Conservation (phyloP, 2,797 vertebrate species). For the Forpus xanthops region DNA sequence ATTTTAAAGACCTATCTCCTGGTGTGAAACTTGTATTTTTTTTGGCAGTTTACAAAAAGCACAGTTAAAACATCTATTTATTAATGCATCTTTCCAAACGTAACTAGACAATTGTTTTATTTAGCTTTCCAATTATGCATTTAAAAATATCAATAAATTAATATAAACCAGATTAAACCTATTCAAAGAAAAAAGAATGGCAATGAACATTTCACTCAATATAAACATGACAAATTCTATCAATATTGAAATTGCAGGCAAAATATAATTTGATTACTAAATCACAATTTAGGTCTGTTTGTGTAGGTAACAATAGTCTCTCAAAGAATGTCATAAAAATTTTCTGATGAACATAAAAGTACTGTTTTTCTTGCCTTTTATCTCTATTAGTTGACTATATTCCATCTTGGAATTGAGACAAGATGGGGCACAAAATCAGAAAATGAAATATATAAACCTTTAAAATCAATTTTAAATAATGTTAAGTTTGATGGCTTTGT, state of each 20-base stretch:
- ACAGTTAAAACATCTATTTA: background rate
- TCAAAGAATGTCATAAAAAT: background rate
- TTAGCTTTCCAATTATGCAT: background rate
- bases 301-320: background rate
- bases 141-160: background rate
- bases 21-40: background rate
- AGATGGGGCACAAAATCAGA: too few species aligned
- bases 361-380: background rate
- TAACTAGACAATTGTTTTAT: background rate
- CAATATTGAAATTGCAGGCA: background rate
- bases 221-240: background rate
- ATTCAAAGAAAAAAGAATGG: background rate
- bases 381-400: background rate
- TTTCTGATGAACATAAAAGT: background rate
- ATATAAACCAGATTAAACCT: background rate
- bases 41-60: background rate
- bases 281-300: background rate
- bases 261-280: background rate
- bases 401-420: background rate
- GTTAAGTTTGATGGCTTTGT: too few species aligned
- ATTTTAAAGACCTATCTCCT: background rate
- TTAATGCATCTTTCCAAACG: background rate
- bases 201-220: background rate
- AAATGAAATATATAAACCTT: too few species aligned
- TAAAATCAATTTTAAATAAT: too few species aligned